Percentiles rank a stretch among this genome's conserved stretches.
Conservation (phyloP, 2,888 invertebrate species). For the Lycaena phlaeas region DNA sequence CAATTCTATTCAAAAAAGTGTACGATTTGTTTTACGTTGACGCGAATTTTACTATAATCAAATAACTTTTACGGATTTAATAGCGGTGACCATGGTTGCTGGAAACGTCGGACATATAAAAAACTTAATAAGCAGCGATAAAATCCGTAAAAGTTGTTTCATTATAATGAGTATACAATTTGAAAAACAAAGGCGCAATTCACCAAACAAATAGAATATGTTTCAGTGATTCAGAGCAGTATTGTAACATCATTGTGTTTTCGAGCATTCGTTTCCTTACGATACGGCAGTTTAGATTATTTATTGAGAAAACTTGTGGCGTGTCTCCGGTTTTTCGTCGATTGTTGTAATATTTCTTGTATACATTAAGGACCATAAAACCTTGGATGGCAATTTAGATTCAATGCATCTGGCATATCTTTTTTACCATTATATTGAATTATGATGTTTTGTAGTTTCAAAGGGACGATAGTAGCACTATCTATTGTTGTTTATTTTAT, state of each 20-base stretch:
- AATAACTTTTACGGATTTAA: too few species aligned
- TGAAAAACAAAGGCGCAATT: slow-evolving; percentile 50
- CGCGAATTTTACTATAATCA: too few species aligned
- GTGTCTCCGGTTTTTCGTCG: slow-evolving; percentile 59
- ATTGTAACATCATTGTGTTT: slow-evolving; percentile 66
- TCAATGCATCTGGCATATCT: slow-evolving; percentile 34
- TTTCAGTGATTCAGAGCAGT: slow-evolving; percentile 56
- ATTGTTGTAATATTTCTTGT: slow-evolving; percentile 50
- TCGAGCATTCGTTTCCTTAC: slow-evolving; percentile 68
- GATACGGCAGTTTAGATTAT: slow-evolving; percentile 67
- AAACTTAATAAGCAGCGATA: too few species aligned
- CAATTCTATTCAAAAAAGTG: too few species aligned
- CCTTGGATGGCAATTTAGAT: slow-evolving; percentile 36
- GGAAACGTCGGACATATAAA: too few species aligned
- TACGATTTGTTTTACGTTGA: too few species aligned
- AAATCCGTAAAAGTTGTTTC: too few species aligned
- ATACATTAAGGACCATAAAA: slow-evolving; percentile 29
- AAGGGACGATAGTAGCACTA: too few species aligned
- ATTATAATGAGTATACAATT: too few species aligned
- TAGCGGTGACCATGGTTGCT: too few species aligned
- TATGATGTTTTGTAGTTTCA: neutral
- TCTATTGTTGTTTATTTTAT: too few species aligned
- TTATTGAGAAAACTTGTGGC: slow-evolving; percentile 67
- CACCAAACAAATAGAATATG: slow-evolving; percentile 60
- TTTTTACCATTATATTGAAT: neutral